A percentile compares a stretch with the other conserved stretches of the same genome.
These are phyloP conservation scores for Stichopus horrens DNA, from an alignment of 53 echinoderm and acorn worm species.

Conservation along the genomic window DNA sequence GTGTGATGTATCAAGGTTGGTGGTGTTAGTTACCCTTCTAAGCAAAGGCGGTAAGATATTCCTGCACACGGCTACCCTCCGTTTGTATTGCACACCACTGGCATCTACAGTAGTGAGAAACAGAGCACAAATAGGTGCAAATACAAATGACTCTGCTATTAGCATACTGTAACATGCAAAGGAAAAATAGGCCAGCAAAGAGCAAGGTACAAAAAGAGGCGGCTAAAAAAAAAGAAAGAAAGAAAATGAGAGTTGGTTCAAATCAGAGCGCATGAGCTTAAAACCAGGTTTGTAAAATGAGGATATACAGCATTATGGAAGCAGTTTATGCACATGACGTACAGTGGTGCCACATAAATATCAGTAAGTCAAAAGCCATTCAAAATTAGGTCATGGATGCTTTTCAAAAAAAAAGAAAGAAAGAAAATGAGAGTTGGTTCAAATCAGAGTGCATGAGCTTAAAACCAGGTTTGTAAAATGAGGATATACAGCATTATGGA, in stretches of 20 bases:
- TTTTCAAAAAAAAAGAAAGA: neutral
- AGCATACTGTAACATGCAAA: neutral
- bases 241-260: neutral
- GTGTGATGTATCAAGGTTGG: neutral
- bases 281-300: too few relatives aligned
- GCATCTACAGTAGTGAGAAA: conserved; percentile 7
- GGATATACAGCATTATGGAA: too few relatives aligned
- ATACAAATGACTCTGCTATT: neutral
- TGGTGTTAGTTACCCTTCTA: conserved; percentile 44
- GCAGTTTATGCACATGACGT: too few relatives aligned
- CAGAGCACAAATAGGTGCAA: neutral
- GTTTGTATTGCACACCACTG: conserved; percentile 56
- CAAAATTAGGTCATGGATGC: too few relatives aligned
- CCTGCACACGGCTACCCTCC: conserved; percentile 57
- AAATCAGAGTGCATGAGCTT: neutral
- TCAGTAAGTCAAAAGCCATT: too few relatives aligned
- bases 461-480: too few relatives aligned
- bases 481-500: too few relatives aligned
- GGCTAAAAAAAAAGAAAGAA: neutral
- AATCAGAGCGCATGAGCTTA: neutral
- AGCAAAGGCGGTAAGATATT: conserved; percentile 61
- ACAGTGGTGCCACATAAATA: too few relatives aligned
- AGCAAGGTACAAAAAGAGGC: neutral
- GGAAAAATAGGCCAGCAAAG: neutral
- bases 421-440: too few relatives aligned